Conservation (phyloP, 2,888 invertebrate genomes). For the Apotomis turbidana region DNA sequence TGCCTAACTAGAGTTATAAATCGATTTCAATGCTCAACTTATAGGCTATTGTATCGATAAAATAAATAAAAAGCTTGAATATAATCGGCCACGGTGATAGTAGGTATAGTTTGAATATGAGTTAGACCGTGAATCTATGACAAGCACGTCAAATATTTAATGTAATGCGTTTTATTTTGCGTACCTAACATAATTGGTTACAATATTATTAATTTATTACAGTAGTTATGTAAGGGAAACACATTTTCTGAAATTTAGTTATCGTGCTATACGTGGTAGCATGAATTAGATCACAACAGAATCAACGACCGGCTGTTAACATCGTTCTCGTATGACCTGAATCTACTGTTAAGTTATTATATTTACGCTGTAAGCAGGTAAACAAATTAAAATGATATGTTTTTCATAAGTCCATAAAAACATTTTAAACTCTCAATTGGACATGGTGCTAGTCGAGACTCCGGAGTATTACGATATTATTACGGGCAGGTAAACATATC, state of each 20-base stretch:
- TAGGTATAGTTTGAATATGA: neutral
- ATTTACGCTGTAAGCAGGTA: neutral
- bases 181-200: too few relatives aligned
- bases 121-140: neutral
- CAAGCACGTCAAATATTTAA: too few relatives aligned
- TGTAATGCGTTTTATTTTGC: too few relatives aligned
- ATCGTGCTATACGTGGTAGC: too few relatives aligned
- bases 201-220: too few relatives aligned
- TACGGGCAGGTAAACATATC: slow-evolving; percentile 37
- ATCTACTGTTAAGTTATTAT: too few relatives aligned
- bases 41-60: slow-evolving; percentile 25
- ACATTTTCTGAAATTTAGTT: too few relatives aligned
- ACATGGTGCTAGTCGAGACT: slow-evolving; percentile 19
- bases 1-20: slow-evolving; percentile 50
- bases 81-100: slow-evolving; percentile 17
- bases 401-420: slow-evolving; percentile 5
- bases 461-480: slow-evolving; percentile 29
- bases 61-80: slow-evolving; percentile 19
- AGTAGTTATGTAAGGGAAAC: too few relatives aligned
- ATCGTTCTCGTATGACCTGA: too few relatives aligned
- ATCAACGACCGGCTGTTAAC: too few relatives aligned
- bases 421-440: slow-evolving; percentile 14
- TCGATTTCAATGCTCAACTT: slow-evolving; percentile 44
- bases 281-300: too few relatives aligned
- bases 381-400: neutral